Conservation (phyloP, 2,113 vertebrate species). For the Lophochroa leadbeateri region DNA sequence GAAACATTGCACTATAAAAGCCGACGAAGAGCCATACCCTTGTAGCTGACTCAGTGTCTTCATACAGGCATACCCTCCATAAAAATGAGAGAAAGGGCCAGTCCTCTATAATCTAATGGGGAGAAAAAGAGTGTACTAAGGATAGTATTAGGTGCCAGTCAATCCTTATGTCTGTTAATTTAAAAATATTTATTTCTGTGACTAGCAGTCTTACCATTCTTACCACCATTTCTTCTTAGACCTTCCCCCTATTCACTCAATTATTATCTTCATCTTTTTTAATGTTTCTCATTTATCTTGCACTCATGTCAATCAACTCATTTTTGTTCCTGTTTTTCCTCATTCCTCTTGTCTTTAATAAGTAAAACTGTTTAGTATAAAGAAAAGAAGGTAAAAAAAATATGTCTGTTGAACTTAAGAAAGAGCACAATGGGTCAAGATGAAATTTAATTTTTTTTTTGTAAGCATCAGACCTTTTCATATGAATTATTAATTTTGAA, state of each 20-base stretch:
- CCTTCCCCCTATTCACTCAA: background rate
- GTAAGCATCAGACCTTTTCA: background rate
- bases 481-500: background rate
- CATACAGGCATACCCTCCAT: fast-evolving
- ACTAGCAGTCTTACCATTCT: background rate
- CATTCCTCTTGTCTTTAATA: background rate
- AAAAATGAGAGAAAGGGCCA: background rate
- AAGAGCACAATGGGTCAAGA: background rate
- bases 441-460: background rate
- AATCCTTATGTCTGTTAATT: background rate
- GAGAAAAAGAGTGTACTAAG: background rate
- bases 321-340: background rate
- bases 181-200: background rate
- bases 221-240: background rate
- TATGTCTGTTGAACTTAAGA: background rate
- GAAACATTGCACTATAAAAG: background rate
- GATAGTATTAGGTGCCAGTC: background rate
- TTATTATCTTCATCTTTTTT: background rate
- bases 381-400: background rate
- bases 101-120: background rate
- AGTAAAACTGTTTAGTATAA: background rate
- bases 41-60: background rate
- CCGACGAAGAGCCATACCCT: background rate
- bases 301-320: background rate
- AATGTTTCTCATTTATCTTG: background rate